Conservation (phyloP, 2,888 invertebrate genomes). For the Pheosia tremula region DNA sequence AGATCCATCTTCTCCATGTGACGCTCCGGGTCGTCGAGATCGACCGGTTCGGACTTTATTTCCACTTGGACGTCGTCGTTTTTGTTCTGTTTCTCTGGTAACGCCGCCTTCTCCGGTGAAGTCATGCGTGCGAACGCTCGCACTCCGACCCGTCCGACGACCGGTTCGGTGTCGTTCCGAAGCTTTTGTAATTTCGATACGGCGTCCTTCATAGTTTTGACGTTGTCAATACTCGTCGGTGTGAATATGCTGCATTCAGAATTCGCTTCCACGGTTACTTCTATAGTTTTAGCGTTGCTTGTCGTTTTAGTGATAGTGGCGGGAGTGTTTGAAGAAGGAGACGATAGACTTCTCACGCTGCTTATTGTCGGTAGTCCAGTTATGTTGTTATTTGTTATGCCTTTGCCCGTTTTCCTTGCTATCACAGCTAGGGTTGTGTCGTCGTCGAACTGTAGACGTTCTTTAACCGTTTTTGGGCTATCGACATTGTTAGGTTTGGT, state of each 20-base stretch:
- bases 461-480: slow-evolving; percentile 46
- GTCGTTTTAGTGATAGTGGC: slow-evolving; percentile 31
- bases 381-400: slow-evolving; percentile 28
- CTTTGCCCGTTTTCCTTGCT: slow-evolving; percentile 48
- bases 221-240: slow-evolving; percentile 59
- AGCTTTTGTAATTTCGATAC: slow-evolving; percentile 58
- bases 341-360: slow-evolving; percentile 64
- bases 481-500: slow-evolving; percentile 23
- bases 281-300: slow-evolving; percentile 38
- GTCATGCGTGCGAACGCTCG: slow-evolving; percentile 75
- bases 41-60: slow-evolving; percentile 74
- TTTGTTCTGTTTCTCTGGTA: slow-evolving; percentile 9
- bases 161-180: slow-evolving; percentile 49
- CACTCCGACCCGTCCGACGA: slow-evolving; percentile 71
- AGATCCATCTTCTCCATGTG: slow-evolving; percentile 70
- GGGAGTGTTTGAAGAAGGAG: slow-evolving; percentile 35
- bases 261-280: slow-evolving; percentile 50
- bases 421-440: slow-evolving; percentile 60
- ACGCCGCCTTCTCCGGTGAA: slow-evolving; percentile 44
- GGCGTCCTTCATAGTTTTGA: slow-evolving; percentile 59
- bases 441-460: slow-evolving; percentile 58
- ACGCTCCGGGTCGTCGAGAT: slow-evolving; percentile 67
- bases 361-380: slow-evolving; percentile 65
- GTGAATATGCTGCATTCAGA: slow-evolving; percentile 60
- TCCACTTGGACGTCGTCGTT: slow-evolving; percentile 62